Evolutionary conservation across 1,140 invertebrate species (phyloP).

Genomic region (Mycetomoellerius zeteki): DNA sequence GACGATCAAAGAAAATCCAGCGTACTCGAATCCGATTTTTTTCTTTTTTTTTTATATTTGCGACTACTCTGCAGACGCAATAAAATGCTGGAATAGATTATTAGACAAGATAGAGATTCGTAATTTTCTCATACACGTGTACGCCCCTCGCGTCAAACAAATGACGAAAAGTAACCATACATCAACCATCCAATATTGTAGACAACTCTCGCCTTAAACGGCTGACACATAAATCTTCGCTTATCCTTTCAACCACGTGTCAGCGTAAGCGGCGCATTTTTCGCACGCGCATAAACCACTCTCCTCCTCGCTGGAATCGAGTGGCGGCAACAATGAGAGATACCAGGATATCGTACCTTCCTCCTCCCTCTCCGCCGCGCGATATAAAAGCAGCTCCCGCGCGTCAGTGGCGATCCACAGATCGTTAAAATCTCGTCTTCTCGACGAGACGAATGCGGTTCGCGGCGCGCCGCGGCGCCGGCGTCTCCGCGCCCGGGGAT

Average conservation of each 20-base stretch:
- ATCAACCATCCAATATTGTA: constrained; percentile 28
- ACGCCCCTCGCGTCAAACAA: background rate
- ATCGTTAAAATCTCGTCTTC: constrained; percentile 73
- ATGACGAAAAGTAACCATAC: background rate
- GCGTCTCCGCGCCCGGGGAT: constrained; percentile 61
- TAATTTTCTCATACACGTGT: background rate
- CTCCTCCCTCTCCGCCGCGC: background rate
- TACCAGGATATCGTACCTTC: background rate
- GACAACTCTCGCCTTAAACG: constrained; percentile 57
- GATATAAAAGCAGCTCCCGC: constrained; percentile 28
- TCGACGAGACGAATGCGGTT: constrained; percentile 64
- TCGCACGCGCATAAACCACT: constrained; percentile 50
- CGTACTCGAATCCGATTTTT: background rate
- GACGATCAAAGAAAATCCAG: constrained; percentile 28
- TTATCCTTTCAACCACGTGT: constrained; percentile 51
- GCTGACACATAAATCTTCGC: constrained; percentile 57
- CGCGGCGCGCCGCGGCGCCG: constrained; percentile 16
- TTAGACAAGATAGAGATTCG: background rate
- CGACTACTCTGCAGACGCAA: background rate
- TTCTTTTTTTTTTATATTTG: too few species aligned
- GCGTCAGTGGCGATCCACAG: constrained; percentile 53
- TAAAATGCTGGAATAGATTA: constrained; percentile 32
- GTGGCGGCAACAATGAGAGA: constrained; percentile 54
- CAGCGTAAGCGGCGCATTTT: constrained; percentile 31
- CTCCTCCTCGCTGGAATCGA: constrained; percentile 16